Base-by-base conservation (phyloP, 2,888 invertebrate genomes). In the Tipula vernalis region DNA sequence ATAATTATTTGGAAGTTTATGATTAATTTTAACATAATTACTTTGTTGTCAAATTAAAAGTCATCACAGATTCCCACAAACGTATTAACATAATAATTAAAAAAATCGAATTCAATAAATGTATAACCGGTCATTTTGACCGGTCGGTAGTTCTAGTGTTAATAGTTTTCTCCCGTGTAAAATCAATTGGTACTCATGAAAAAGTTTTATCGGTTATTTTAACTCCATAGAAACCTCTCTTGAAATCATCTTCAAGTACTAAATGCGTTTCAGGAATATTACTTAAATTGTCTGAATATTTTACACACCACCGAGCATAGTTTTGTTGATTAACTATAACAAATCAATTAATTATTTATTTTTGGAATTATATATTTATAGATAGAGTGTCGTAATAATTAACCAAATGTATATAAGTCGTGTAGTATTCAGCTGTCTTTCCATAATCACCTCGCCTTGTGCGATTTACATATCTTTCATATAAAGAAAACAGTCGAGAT, bases 301-400 rank as follows among this genome's bases (percentile, higher is more conserved):
- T 88, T 5, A 89, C 89, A 12, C 89, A 87, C 88, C 89, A 90
- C 3, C 89, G 88, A 85, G 90, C 88, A 88, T 91, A 90, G 87
- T 91, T 91, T 87, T 86, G 90, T 47, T 90, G 90, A 87, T 90
- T 90, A 39, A 88, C 88, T 3, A 87, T 87, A 86, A 90, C 90
- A 88, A 90, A 90, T 39, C 90, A 86, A 88, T 89, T 89, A 0
- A 88, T 88, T 1, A 91, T 90, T 88, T 89, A n/a, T n/a, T n/a
- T n/a, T 89, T 5, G 89, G 88, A 83, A 90, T 87, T 85, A 89
- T 87, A 41, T 88, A 88, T 87, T 88, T 87, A 36, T 47, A 12
- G 47, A 47, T 47, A 47, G 13, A 47, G 13, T 47, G 47, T 1
- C 2, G 47, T 47, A 47, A 47, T 47, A 47, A 47, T 47, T 47